Conservation (phyloP, 2,113 vertebrate genomes). For the Saiga tatarica region DNA sequence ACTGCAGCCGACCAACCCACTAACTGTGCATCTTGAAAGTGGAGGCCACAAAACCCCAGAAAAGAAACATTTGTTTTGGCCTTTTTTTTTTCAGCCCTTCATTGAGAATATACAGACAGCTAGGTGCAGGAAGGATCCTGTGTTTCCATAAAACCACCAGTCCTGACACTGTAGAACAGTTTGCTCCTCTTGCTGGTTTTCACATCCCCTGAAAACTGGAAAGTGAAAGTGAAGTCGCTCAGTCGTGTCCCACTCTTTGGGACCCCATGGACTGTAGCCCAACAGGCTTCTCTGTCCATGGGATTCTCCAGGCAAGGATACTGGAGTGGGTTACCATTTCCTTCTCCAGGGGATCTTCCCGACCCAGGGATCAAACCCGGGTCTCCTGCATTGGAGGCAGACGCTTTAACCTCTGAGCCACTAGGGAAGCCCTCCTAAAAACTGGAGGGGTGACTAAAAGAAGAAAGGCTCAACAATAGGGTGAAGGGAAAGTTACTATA, state of each 20-base stretch:
- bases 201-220: conserved; percentile 49
- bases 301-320: too few species aligned
- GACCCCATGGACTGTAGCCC: too few species aligned
- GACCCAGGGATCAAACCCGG: too few species aligned
- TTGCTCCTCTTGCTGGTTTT: conserved; percentile 71
- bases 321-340: too few species aligned
- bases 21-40: conserved; percentile 72
- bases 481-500: conserved; percentile 66
- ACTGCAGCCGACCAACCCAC: conserved; percentile 67
- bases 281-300: too few species aligned
- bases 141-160: conserved; percentile 71
- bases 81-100: conserved; percentile 73
- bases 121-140: conserved; percentile 68
- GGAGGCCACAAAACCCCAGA: conserved; percentile 76
- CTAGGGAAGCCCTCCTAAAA: neutral
- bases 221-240: too few species aligned
- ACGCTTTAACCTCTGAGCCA: too few species aligned
- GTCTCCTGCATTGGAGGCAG: too few species aligned
- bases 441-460: conserved; percentile 67
- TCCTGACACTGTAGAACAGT: conserved; percentile 76
- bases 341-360: too few species aligned
- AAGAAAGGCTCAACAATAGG: conserved; percentile 63
- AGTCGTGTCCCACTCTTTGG: too few species aligned
- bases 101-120: conserved; percentile 63
- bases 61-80: conserved; percentile 84